Evolutionary conservation across 2,113 vertebrate species (phyloP).

Genomic region (Paralichthys olivaceus): DNA sequence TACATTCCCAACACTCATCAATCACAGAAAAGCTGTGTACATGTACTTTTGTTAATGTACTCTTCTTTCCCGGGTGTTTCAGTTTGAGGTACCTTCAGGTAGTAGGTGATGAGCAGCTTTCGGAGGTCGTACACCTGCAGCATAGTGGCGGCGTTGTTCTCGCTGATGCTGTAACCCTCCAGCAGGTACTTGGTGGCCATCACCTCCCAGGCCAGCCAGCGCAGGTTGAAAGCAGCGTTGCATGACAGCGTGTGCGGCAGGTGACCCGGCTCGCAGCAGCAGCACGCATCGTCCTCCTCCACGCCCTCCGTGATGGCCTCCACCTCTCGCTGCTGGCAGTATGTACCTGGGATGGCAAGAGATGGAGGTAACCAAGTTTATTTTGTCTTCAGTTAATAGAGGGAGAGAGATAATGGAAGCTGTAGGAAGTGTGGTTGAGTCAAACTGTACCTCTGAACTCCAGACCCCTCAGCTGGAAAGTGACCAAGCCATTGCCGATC

Average conservation of each 20-base stretch:
- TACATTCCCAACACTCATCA: too few species aligned
- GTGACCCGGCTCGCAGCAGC: slow-evolving; percentile 94
- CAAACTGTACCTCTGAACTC: slow-evolving; percentile 92
- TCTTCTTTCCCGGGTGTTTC: too few species aligned
- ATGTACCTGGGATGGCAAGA: slow-evolving; percentile 86
- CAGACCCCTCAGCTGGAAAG: slow-evolving; percentile 96
- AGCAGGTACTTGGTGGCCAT: slow-evolving; percentile 93
- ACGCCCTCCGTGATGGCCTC: slow-evolving; percentile 97
- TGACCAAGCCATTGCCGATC: slow-evolving; percentile 96
- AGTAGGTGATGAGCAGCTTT: slow-evolving; percentile 94
- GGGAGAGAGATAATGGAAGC: accelerated
- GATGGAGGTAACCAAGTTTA: accelerated
- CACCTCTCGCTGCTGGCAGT: slow-evolving; percentile 98
- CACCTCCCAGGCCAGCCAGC: slow-evolving; percentile 98
- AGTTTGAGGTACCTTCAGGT: slow-evolving; percentile 88
- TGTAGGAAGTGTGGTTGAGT: background rate
- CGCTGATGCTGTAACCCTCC: slow-evolving; percentile 96
- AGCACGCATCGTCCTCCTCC: slow-evolving; percentile 93
- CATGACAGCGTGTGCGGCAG: slow-evolving; percentile 93
- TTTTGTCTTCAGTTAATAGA: too few species aligned
- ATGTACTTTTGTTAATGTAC: too few species aligned
- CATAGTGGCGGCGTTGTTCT: slow-evolving; percentile 97
- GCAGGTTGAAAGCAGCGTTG: slow-evolving; percentile 94
- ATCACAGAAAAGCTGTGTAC: too few species aligned
- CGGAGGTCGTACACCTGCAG: slow-evolving; percentile 97